Conservation (phyloP, 2,113 vertebrate genomes). For the Sus scrofa region DNA sequence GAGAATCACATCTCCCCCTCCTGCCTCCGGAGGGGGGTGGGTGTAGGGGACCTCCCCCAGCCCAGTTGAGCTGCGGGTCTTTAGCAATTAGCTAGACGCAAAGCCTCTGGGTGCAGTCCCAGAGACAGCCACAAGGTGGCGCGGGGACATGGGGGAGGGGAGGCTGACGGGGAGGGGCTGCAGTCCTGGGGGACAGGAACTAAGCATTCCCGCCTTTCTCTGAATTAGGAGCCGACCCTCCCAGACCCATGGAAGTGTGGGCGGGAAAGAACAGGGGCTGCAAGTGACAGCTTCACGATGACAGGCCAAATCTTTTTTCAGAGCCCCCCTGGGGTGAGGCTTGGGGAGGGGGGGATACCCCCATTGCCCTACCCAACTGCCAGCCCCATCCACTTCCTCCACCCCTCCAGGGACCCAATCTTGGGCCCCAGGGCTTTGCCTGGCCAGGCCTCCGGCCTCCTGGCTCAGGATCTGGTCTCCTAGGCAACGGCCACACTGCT, state of each 20-base stretch:
- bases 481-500: constrained; percentile 79
- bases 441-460: constrained; percentile 71
- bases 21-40: neutral
- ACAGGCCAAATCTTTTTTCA: neutral
- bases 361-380: neutral
- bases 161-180: neutral
- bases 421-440: constrained; percentile 73
- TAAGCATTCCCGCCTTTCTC: constrained; percentile 14
- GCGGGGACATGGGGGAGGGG: constrained; percentile 63
- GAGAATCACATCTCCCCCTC: constrained; percentile 44
- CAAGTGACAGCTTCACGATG: neutral
- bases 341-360: neutral
- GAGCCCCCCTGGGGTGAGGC: neutral
- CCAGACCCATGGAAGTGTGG: neutral
- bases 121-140: constrained; percentile 75
- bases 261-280: neutral
- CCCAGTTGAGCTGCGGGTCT: neutral
- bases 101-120: constrained; percentile 59
- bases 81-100: neutral
- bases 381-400: constrained; percentile 38
- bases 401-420: constrained; percentile 20
- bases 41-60: neutral
- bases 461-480: constrained; percentile 78
- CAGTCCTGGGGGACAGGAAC: neutral
- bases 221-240: neutral